Percentiles rank a stretch among this genome's conserved stretches.
Conservation (phyloP, 2,888 invertebrate species). For the Yponomeuta plumbellus region DNA sequence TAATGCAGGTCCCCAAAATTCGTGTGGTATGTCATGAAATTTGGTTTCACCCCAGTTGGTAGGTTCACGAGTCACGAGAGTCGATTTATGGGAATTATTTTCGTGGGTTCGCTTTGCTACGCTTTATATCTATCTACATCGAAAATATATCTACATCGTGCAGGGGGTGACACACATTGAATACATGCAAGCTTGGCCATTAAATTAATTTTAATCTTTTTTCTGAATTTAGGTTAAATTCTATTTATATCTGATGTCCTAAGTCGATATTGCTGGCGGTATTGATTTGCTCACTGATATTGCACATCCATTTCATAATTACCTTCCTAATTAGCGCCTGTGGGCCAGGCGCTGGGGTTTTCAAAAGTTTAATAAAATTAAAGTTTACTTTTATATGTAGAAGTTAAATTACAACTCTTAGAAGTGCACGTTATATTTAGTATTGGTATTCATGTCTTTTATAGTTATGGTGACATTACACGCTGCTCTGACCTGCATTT, state of each 20-base stretch:
- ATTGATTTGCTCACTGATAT: background rate
- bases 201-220: too few relatives aligned
- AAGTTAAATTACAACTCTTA: background rate
- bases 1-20: conserved; percentile 1
- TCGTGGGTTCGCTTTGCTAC: background rate
- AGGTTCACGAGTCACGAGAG: conserved; percentile 6
- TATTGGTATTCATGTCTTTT: background rate
- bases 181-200: background rate
- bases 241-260: too few relatives aligned
- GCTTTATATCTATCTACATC: background rate
- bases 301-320: background rate
- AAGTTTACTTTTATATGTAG: too few relatives aligned
- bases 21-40: conserved; percentile 23
- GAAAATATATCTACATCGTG: background rate
- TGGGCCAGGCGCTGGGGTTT: too few relatives aligned
- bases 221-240: too few relatives aligned
- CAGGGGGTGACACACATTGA: background rate
- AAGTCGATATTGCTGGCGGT: too few relatives aligned
- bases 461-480: background rate
- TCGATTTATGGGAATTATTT: conserved; percentile 12
- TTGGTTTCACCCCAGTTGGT: conserved; percentile 12
- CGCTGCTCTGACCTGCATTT: background rate
- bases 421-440: background rate
- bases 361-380: too few relatives aligned
- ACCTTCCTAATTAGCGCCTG: too few relatives aligned